A percentile compares a stretch with the other conserved stretches of the same genome.
phyloP scores from a whole-genome alignment of 2,888 invertebrate species.

The Hololepta plana region DNA sequence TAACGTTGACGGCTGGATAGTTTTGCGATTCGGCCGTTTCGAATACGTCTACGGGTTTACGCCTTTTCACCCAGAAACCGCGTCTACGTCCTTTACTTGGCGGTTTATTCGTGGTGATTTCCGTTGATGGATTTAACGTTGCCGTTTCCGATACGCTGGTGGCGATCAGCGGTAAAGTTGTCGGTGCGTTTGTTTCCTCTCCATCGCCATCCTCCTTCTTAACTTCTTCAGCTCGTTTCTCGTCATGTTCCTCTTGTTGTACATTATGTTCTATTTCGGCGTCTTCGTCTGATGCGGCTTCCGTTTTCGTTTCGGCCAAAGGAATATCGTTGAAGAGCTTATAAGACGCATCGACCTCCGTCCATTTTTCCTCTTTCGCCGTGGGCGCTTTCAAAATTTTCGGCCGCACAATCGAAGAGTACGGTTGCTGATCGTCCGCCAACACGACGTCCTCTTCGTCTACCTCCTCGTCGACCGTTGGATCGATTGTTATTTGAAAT shows the following conservation, averaged over 20 bases:
- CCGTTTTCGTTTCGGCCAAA: too few species aligned
- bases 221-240: conserved; percentile 8
- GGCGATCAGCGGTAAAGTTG: conserved; percentile 8
- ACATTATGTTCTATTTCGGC: too few species aligned
- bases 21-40: conserved; percentile 69
- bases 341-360: too few species aligned
- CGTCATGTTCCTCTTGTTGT: too few species aligned
- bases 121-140: conserved; percentile 11
- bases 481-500: conserved; percentile 25
- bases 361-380: too few species aligned
- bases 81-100: too few species aligned
- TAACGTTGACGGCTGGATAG: conserved; percentile 27
- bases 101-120: conserved; percentile 16
- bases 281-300: too few species aligned
- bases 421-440: conserved; percentile 37
- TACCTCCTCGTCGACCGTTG: conserved; percentile 17
- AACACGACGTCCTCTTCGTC: too few species aligned
- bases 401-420: conserved; percentile 34
- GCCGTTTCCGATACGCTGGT: conserved; percentile 8
- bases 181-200: conserved; percentile 1
- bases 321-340: too few species aligned
- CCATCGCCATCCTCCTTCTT: conserved; percentile 6
- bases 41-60: conserved; percentile 36
- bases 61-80: conserved; percentile 55
- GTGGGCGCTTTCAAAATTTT: too few species aligned